Evolutionary conservation across 2,113 vertebrate genomes (phyloP).

Genomic region (Corvus hawaiiensis): DNA sequence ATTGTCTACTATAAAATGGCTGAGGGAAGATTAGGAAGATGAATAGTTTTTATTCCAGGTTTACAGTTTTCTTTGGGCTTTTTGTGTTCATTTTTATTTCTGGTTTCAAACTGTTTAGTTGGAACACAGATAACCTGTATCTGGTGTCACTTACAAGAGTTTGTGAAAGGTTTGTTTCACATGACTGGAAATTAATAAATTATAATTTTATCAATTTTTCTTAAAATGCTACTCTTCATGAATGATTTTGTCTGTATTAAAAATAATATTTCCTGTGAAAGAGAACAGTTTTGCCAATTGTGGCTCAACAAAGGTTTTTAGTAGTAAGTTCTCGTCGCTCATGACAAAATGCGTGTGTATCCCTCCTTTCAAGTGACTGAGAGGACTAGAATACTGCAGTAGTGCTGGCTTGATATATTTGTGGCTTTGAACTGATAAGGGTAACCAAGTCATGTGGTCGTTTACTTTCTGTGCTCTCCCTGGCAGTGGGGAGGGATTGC

Average conservation of each 20-base stretch:
- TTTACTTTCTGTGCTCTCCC: not conserved
- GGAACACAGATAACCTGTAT: not conserved
- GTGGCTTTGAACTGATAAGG: not conserved
- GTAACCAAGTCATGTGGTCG: not conserved
- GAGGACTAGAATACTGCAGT: not conserved
- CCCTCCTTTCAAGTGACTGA: not conserved
- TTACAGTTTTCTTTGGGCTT: not conserved
- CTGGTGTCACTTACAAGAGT: not conserved
- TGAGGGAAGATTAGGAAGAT: not conserved
- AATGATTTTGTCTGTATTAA: not conserved
- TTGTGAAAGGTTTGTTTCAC: not conserved
- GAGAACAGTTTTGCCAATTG: not conserved
- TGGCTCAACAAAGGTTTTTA: not conserved
- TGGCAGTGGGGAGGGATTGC: not conserved
- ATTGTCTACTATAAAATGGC: not conserved
- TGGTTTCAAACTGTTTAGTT: not conserved
- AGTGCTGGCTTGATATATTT: not conserved
- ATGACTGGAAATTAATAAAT: not conserved
- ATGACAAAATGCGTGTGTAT: accelerated
- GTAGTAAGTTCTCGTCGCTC: not conserved
- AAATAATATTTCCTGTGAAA: not conserved
- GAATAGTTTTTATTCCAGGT: not conserved
- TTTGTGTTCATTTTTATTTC: not conserved
- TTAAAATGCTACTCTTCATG: not conserved
- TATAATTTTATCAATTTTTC: not conserved